These are phyloP conservation scores for Pocillopora grandis DNA, from an alignment of 92 coral and sea anemone species.

Conservation along the genomic window DNA sequence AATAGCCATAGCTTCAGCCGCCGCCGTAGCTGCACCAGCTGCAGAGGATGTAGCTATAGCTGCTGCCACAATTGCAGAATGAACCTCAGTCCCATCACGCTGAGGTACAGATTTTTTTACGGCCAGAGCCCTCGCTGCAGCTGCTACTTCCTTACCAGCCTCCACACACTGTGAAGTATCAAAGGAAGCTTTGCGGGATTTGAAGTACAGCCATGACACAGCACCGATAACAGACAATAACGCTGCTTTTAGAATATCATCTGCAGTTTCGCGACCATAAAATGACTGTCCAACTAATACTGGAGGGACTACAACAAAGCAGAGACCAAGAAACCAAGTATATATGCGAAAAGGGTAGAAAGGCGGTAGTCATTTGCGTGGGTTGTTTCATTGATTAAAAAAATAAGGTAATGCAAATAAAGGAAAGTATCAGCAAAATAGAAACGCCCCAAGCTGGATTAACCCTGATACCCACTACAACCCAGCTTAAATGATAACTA, in stretches of 20 bases:
- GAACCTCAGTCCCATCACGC: too few relatives aligned
- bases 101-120: too few relatives aligned
- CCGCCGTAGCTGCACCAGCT: too few relatives aligned
- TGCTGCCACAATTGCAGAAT: too few relatives aligned
- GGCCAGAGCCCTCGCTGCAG: too few relatives aligned
- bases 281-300: constrained; percentile 27
- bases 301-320: not conserved
- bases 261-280: constrained; percentile 18
- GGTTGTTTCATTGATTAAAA: not conserved
- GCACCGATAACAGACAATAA: constrained; percentile 2
- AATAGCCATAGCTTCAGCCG: too few relatives aligned
- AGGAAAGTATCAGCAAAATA: not conserved
- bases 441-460: constrained; percentile 23
- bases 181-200: not conserved
- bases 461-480: constrained; percentile 16
- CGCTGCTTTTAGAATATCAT: not conserved
- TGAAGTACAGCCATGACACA: not conserved
- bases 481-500: constrained; percentile 12
- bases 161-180: not conserved
- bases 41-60: too few relatives aligned
- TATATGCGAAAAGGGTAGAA: not conserved
- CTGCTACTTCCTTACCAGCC: too few relatives aligned
- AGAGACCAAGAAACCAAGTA: constrained; percentile 2
- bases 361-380: not conserved
- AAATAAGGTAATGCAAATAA: not conserved